Evolutionary conservation across 2,113 vertebrate genomes (phyloP).

Genomic region (Arizona elegans): DNA sequence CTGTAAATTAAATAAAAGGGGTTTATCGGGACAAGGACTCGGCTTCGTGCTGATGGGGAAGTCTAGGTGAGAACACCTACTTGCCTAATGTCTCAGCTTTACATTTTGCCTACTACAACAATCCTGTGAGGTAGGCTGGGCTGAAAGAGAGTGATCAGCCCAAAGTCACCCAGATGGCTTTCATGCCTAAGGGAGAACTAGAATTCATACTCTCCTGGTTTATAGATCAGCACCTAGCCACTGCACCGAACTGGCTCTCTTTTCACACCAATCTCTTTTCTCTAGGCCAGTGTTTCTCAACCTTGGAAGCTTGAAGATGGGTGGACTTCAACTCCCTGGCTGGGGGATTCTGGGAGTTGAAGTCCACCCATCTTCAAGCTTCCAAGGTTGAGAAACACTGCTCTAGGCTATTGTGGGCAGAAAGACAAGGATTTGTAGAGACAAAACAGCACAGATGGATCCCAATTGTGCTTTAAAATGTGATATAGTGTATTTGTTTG

Average conservation of each 20-base stretch:
- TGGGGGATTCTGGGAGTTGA: too few species aligned
- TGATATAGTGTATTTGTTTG: neutral
- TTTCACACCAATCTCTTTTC: neutral
- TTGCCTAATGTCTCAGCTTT: neutral
- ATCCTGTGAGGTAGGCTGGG: neutral
- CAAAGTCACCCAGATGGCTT: neutral
- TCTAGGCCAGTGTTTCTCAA: too few species aligned
- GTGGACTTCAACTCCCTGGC: too few species aligned
- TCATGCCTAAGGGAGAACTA: neutral
- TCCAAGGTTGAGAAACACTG: too few species aligned
- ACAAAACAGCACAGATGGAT: neutral
- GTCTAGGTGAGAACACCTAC: too few species aligned
- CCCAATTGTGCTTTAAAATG: neutral
- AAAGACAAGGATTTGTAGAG: neutral
- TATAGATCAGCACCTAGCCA: neutral
- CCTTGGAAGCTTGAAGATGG: too few species aligned
- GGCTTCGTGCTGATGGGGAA: too few species aligned
- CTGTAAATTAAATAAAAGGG: too few species aligned
- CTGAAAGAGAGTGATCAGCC: neutral
- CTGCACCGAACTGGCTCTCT: neutral
- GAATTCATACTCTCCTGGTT: neutral
- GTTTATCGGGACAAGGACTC: too few species aligned
- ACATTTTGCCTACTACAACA: neutral
- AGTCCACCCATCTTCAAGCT: too few species aligned
- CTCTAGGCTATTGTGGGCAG: neutral